Conservation (phyloP, 2,797 vertebrate genomes). For the Phrynocephalus guinanensis region DNA sequence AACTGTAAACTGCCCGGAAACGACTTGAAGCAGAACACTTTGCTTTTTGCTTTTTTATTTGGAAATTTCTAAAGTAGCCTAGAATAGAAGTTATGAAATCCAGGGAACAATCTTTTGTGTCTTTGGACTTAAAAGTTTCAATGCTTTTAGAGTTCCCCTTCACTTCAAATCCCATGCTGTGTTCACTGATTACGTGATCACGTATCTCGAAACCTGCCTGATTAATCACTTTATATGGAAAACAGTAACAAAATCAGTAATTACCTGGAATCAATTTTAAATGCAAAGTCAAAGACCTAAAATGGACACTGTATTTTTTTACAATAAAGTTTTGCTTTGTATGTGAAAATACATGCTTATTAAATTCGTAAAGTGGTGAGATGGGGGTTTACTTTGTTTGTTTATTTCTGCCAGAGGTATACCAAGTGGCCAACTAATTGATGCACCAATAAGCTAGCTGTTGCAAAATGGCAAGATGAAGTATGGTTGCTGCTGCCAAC, state of each 20-base stretch:
- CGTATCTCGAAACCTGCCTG: rapidly evolving
- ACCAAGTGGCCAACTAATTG: background rate
- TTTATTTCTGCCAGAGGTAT: background rate
- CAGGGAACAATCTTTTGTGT: slow-evolving; percentile 15
- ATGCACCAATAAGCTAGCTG: background rate
- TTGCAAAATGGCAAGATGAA: background rate
- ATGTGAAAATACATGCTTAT: background rate
- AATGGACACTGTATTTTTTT: background rate
- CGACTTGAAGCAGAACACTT: no score
- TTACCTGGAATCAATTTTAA: background rate
- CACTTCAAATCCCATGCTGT: slow-evolving; percentile 64
- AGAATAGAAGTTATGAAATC: slow-evolving; percentile 14
- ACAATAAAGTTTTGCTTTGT: background rate
- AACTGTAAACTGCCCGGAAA: no score
- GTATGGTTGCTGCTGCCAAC: background rate
- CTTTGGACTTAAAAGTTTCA: background rate
- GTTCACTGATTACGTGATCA: slow-evolving; percentile 32
- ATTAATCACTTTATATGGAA: background rate
- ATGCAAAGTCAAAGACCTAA: background rate
- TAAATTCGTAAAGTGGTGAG: background rate
- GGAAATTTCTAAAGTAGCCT: background rate
- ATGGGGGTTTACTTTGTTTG: no score
- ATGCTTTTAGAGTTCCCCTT: slow-evolving; percentile 38
- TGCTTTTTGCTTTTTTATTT: slow-evolving; percentile 13
- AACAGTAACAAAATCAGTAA: background rate